phyloP scores from a whole-genome alignment of 1,140 invertebrate genomes.

The Thaumetopoea pityocampa region DNA sequence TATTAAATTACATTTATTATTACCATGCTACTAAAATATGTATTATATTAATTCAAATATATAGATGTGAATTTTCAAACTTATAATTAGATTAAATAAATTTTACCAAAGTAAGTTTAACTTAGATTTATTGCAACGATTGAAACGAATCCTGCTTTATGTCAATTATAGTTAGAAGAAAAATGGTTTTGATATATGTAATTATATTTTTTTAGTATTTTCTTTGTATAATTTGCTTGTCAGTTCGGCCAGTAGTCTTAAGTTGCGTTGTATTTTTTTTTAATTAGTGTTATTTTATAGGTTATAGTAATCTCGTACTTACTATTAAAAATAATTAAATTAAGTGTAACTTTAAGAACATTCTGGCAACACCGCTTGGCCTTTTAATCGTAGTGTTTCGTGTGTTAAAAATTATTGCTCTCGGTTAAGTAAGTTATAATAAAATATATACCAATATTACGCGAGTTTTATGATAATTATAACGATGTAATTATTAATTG shows the following conservation, averaged over 20 bases:
- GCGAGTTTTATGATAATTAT: constrained; percentile 44
- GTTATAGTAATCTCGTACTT: constrained; percentile 53
- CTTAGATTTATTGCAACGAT: constrained; percentile 22
- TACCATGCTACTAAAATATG: no score
- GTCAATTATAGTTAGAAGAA: constrained; percentile 67
- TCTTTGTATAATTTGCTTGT: constrained; percentile 10
- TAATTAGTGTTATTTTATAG: constrained; percentile 22
- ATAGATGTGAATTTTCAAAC: constrained; percentile 16
- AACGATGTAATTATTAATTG: constrained; percentile 20
- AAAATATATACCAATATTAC: constrained; percentile 48
- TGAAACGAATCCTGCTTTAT: constrained; percentile 54
- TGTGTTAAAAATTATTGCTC: constrained; percentile 56
- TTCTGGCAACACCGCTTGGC: constrained; percentile 75
- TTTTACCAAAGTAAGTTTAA: constrained; percentile 37
- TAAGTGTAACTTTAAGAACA: constrained; percentile 36
- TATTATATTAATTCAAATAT: constrained; percentile 9
- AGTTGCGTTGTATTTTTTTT: constrained; percentile 23
- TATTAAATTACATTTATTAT: no score
- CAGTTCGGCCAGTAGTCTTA: constrained; percentile 7
- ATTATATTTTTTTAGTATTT: constrained; percentile 30
- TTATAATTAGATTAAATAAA: constrained; percentile 19
- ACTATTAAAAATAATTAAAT: constrained; percentile 35
- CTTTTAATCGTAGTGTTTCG: constrained; percentile 66
- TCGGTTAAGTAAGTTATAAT: constrained; percentile 41
- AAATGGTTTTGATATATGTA: constrained; percentile 40